A percentile compares a stretch with the other conserved stretches of the same genome.
Conservation (phyloP, 2,888 invertebrate species). For the Panopea generosa region DNA sequence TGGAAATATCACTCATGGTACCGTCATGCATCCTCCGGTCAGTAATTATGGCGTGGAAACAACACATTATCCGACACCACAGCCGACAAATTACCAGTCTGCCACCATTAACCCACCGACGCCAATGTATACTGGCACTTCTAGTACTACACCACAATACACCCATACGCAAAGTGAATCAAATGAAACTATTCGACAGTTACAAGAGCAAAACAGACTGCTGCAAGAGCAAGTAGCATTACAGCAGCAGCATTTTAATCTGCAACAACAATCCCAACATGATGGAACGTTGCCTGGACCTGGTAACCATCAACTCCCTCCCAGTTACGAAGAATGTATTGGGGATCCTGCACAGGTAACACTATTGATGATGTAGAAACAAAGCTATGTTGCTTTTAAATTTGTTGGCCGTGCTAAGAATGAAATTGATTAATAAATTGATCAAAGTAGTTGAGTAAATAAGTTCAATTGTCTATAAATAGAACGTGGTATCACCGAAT, state of each 20-base stretch:
- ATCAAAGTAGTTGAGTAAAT: no score
- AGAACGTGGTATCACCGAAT: no score
- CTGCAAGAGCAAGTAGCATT: conserved; percentile 9
- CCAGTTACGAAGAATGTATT: conserved; percentile 4
- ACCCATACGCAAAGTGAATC: background rate
- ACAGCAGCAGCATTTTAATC: background rate
- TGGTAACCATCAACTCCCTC: conserved; percentile 1
- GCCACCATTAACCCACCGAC: no score
- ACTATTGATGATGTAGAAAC: no score
- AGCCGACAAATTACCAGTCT: no score
- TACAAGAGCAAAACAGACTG: conserved; percentile 21
- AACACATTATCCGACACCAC: background rate
- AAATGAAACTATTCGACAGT: background rate
- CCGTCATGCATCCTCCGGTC: background rate
- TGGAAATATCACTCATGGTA: no score
- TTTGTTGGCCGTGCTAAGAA: no score
- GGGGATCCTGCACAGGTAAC: background rate
- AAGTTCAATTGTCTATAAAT: no score
- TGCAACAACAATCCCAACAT: conserved; percentile 7
- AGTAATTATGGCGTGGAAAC: background rate
- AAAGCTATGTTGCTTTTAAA: no score
- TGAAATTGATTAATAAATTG: no score
- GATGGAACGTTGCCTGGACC: background rate
- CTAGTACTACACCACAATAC: no score
- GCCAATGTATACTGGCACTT: no score